A percentile compares a stretch with the other conserved stretches of the same genome.
phyloP scores from a whole-genome alignment of 1,140 invertebrate species.

The Mactra quadrangularis region DNA sequence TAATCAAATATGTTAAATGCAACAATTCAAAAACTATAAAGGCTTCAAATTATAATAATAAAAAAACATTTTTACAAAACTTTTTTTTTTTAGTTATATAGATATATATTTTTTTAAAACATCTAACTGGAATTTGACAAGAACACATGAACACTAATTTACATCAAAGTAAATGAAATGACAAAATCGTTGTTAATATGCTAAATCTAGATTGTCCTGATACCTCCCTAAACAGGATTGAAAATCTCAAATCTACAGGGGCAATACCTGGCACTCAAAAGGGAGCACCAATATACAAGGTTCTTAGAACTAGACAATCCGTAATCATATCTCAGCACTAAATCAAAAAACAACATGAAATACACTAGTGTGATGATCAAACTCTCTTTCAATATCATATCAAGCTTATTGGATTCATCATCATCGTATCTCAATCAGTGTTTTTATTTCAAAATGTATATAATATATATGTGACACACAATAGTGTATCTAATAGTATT shows the following conservation, averaged over 20 bases:
- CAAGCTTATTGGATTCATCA: no score
- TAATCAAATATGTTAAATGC: constrained; percentile 77
- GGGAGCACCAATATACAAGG: constrained; percentile 69
- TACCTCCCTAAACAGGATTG: constrained; percentile 64
- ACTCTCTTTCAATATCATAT: no score
- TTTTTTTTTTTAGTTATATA: constrained; percentile 66
- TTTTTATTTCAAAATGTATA: no score
- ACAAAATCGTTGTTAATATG: constrained; percentile 76
- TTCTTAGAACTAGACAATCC: not conserved
- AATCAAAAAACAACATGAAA: no score
- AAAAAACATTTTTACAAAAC: constrained; percentile 72
- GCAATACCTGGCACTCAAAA: constrained; percentile 78
- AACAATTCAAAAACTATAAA: constrained; percentile 77
- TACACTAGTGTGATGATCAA: no score
- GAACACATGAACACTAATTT: constrained; percentile 73
- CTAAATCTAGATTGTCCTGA: constrained; percentile 79
- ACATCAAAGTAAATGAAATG: constrained; percentile 63
- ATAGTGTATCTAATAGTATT: constrained; percentile 38
- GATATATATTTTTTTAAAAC: constrained; percentile 71
- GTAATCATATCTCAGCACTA: no score
- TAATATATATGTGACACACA: no score
- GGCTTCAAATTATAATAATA: constrained; percentile 69
- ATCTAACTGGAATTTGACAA: constrained; percentile 71
- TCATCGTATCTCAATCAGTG: no score
- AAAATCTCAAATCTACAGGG: constrained; percentile 66